Evolutionary conservation across 2,888 invertebrate species (phyloP).

Genomic region (Carterocephalus palaemon): DNA sequence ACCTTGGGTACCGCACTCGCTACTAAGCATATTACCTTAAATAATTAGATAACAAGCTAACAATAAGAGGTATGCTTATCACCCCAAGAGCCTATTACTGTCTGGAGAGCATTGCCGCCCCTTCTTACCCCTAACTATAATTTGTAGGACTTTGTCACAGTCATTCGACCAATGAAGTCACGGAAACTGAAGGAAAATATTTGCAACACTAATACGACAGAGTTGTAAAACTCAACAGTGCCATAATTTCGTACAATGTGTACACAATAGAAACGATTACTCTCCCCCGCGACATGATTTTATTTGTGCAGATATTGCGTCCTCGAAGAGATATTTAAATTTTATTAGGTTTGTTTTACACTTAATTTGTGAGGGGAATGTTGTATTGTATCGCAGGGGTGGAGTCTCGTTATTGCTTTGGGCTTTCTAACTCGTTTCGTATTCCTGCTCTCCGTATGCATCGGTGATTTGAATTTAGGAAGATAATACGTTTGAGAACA

Average conservation of each 20-base stretch:
- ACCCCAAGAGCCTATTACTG: constrained; percentile 72
- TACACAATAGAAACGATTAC: constrained; percentile 74
- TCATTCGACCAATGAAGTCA: constrained; percentile 32
- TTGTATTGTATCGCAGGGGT: constrained; percentile 55
- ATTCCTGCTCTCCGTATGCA: constrained; percentile 61
- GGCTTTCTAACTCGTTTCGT: constrained; percentile 59
- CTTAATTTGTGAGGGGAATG: constrained; percentile 77
- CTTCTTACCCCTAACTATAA: constrained; percentile 52
- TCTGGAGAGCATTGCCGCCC: constrained; percentile 67
- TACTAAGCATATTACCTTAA: constrained; percentile 61
- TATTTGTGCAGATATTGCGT: constrained; percentile 77
- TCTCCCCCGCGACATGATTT: constrained; percentile 75
- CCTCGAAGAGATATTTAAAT: constrained; percentile 77
- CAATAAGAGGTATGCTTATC: constrained; percentile 72
- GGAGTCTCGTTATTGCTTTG: constrained; percentile 61
- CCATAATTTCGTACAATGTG: constrained; percentile 63
- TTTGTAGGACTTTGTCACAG: constrained; percentile 57
- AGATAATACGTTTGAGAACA: constrained; percentile 50
- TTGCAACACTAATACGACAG: constrained; percentile 45
- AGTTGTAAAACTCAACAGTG: constrained; percentile 52
- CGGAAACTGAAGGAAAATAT: constrained; percentile 31
- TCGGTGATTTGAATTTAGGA: constrained; percentile 68
- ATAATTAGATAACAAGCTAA: constrained; percentile 73
- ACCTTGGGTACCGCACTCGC: constrained; percentile 41
- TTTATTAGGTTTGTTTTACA: constrained; percentile 80